These are phyloP conservation scores for Parapristionchus giblindavisi DNA, from an alignment of 2,888 invertebrate genomes.

Conservation along the genomic window DNA sequence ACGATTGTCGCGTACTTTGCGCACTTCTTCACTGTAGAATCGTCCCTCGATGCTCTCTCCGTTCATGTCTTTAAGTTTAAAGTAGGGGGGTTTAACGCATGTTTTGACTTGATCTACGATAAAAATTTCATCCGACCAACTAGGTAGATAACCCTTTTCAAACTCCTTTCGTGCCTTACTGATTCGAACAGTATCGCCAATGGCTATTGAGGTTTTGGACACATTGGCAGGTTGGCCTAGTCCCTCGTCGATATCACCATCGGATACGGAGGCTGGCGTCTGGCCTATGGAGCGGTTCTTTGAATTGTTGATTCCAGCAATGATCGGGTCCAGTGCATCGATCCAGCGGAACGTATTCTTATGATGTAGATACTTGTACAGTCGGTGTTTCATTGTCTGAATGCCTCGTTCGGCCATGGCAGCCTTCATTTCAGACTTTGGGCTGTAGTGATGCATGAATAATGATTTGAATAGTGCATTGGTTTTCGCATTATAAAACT, in stretches of 20 bases:
- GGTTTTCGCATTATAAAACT: neutral
- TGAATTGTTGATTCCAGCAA: neutral
- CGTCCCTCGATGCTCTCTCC: neutral
- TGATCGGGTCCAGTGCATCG: neutral
- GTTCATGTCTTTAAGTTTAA: neutral
- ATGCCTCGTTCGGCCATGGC: constrained; percentile 9
- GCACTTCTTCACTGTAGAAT: constrained; percentile 1
- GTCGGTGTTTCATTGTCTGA: neutral
- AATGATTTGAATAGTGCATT: neutral
- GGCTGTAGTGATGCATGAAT: neutral
- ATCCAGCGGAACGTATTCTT: neutral
- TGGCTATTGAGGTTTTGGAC: too few relatives aligned
- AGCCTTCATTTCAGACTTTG: neutral
- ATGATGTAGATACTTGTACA: neutral
- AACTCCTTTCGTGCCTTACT: neutral
- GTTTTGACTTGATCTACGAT: neutral
- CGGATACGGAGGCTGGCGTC: neutral
- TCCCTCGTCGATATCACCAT: constrained; percentile 4
- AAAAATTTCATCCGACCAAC: neutral
- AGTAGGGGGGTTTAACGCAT: neutral
- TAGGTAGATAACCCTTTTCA: neutral
- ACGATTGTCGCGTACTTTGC: neutral
- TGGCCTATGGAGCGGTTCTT: neutral
- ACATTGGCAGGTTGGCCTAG: neutral
- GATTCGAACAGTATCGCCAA: constrained; percentile 3